Evolutionary conservation across 2,797 vertebrate genomes (phyloP), one percentile per base, ranked within the genome.

Genomic region (Echiichthys vipera): DNA sequence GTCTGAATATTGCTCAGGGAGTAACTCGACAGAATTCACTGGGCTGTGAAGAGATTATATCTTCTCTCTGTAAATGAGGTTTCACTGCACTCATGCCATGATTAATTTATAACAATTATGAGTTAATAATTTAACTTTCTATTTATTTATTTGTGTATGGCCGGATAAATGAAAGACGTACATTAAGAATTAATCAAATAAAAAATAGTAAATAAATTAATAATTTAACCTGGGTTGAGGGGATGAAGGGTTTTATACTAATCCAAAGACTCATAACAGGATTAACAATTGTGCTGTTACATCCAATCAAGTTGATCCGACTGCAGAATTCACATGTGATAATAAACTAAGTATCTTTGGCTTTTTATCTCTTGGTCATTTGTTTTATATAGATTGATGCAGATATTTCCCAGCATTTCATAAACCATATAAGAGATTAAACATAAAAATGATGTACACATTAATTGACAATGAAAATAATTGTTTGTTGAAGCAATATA

Each of bases 1-100:
- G 43, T 45, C 20, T 29, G 64, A 79, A 77, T 77, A 53, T 85
- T 81, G 66, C 63, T 67, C 54, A n/a, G 64, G 58, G 78, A 79
- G 54, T 51, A 71, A 78, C 81, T 30, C 58, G 83, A 74, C 49
- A 70, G 18, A 71, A 76, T 71, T 57, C 68, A 69, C 14, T 5
- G 3, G 10, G 10, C 70, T 66, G 39, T 72, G 70, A 79, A 70
- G 69, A 83, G 61, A 80, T 71, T 7, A 54, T 61, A 50, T 71
- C 54, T 59, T 29, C 57, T 65, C 42, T 70, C 56, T 69, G 32
- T 62, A 62, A 81, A 78, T 77, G 27, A 65, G 43, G 54, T 63
- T 50, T 32, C 9, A 40, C 34, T 65, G 5, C 32, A 27, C 15
- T 29, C 5, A 8, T 10, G 12, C 25, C 20, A 17, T 55, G n/a